Base-by-base conservation (phyloP, 2,113 vertebrate genomes). In the Antennarius striatus region DNA sequence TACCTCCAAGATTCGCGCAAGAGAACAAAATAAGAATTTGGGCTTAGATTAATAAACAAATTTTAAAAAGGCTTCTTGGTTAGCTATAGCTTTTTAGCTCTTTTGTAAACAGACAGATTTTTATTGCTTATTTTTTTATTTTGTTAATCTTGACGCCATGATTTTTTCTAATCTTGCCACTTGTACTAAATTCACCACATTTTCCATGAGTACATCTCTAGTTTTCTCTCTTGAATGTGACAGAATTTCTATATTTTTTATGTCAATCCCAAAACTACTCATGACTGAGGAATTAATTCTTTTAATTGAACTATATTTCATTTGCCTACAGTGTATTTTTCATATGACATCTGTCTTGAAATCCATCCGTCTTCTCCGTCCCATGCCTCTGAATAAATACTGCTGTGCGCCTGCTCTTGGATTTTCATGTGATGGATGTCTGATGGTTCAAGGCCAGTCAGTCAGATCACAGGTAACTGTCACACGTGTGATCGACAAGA, bases 371-470 rank as follows among this genome's bases (percentile, higher is more conserved):
- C 28, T 16, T 1, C 7, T 9, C 29, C 13, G 10, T 58, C 55
- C 55, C 9, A 1, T 39, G 32, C 29, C 9, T 56, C 43, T 52
- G 28, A 62, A 66, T 61, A 55, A 49, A 49, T 17, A 6, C 13
- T 22, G 5, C 6, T 29, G 56, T 56, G 59, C 67, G 45, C 52
- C 4, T 57, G 49, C 62, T 51, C 56, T 56, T 53, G 56, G 65
- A 74, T 36, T 30, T 71, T 65, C 70, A 68, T 78, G 55, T 84
- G 77, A 83, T 60, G 63, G 77, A 79, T 80, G 80, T 36, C 32
- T 32, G 57, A 73, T 57, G 57, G 55, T 75, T 84, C 71, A 71
- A 39, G 65, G 73, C 40, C 68, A 70, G 80, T 49, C 32, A 84
- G 50, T 49, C 60, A 66, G 76, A 84, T 71, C 56, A 55, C 30